Evolutionary conservation across 2,113 vertebrate genomes (phyloP).

Genomic region (Xenus cinereus): DNA sequence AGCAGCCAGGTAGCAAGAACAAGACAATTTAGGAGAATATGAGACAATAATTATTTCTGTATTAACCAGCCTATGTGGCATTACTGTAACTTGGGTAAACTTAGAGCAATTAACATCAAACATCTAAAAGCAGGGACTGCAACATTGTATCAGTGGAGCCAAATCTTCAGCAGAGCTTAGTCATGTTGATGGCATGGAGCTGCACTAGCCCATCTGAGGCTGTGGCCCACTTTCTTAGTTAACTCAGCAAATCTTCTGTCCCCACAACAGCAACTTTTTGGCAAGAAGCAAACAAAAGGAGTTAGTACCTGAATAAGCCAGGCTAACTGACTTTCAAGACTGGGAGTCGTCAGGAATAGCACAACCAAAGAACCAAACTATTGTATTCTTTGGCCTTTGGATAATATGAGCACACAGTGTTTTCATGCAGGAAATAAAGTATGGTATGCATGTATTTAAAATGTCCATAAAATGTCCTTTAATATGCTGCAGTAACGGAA

Average conservation of each 20-base stretch:
- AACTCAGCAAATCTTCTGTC: not conserved
- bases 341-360: not conserved
- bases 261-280: not conserved
- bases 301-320: not conserved
- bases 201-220: not conserved
- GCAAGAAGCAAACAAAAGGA: not conserved
- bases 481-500: not conserved
- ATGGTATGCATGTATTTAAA: not conserved
- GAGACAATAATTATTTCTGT: not conserved
- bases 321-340: not conserved
- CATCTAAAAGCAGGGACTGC: not conserved
- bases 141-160: not conserved
- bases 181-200: not conserved
- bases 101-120: not conserved
- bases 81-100: not conserved
- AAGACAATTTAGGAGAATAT: not conserved
- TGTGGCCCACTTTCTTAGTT: not conserved
- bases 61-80: not conserved
- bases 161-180: not conserved
- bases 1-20: not conserved
- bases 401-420: not conserved
- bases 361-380: not conserved
- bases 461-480: not conserved
- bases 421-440: not conserved
- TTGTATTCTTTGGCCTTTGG: not conserved